Base-by-base conservation (phyloP, 2,888 invertebrate species). In the Ornithoptera alexandrae region DNA sequence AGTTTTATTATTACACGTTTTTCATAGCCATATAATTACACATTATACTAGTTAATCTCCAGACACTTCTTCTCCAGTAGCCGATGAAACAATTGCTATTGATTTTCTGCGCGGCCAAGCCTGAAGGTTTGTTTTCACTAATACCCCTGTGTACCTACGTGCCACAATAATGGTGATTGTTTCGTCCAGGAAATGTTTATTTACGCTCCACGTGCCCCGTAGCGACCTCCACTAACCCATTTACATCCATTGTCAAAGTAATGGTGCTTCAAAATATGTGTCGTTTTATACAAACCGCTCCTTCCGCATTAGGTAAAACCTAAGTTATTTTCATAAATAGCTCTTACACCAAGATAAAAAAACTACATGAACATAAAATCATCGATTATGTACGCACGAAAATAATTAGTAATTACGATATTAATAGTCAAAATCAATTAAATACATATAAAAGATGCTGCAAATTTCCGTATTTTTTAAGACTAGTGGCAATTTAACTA, bases 101-200 rank as follows among this genome's bases (percentile, higher is more conserved):
- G 89, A 90, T 84, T 81, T 80, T 77, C 78, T 81, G 86, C 75
- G 79, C 89, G 90, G 75, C 83, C 81, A 81, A 86, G 88, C 92
- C 85, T 90, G 92, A 92, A 92, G 92, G 92, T 86, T 80, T 80
- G 82, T 87, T 90, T 89, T 87, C 90, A 88, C 88, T 82, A 84
- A 77, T 79, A 80, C 79, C 80, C 78, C 75, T 78, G 71, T 74
- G 72, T 66, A 74, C 74, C 76, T 74, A 73, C 68, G 76, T 74
- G 74, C 78, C 73, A 83, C 81, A 84, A 90, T 88, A 86, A 85
- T 85, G 75, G 81, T 83, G 81, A 92, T 92, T 92, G 92, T 92
- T 86, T 86, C 72, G 79, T 76, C 80, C 90, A 90, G 92, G 92
- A 92, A 90, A 75, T 83, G 78, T 83, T 88, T 92, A 85, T 87